phyloP scores from a whole-genome alignment of 2,797 vertebrate species.

The Lagothrix lagotricha region DNA sequence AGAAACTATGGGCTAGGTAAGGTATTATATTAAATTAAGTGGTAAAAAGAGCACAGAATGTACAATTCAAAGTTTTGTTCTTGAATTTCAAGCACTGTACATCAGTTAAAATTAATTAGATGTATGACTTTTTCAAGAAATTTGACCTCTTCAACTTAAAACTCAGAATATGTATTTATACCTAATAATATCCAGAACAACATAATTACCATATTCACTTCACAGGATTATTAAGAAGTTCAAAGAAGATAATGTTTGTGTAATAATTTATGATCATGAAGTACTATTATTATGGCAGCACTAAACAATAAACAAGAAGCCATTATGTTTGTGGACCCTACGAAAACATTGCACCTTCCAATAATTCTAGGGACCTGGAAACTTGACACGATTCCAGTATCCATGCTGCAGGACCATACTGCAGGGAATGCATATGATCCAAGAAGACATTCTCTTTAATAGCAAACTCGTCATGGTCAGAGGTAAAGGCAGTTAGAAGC shows the following conservation, averaged over 20 bases:
- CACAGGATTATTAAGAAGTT: neutral
- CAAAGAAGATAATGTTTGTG: neutral
- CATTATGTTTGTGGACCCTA: neutral
- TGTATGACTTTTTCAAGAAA: neutral
- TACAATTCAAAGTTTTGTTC: neutral
- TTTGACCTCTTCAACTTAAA: neutral
- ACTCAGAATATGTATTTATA: neutral
- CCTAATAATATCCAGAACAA: neutral
- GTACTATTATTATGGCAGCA: neutral
- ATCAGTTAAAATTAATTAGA: neutral
- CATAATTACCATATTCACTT: neutral
- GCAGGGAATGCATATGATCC: neutral
- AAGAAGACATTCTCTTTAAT: neutral
- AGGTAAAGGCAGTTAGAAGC: neutral
- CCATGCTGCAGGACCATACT: neutral
- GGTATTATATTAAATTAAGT: neutral
- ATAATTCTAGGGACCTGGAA: neutral
- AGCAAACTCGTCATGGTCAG: neutral
- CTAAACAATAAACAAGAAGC: conserved; percentile 6
- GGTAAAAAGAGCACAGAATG: neutral
- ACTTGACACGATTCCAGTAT: neutral
- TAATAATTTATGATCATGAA: neutral
- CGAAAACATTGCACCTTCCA: neutral
- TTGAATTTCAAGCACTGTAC: neutral
- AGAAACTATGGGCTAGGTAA: neutral